A percentile compares a stretch with the other conserved stretches of the same genome.
These are phyloP conservation scores for Periparus ater DNA, from an alignment of 2,797 vertebrate species.

Conservation along the genomic window DNA sequence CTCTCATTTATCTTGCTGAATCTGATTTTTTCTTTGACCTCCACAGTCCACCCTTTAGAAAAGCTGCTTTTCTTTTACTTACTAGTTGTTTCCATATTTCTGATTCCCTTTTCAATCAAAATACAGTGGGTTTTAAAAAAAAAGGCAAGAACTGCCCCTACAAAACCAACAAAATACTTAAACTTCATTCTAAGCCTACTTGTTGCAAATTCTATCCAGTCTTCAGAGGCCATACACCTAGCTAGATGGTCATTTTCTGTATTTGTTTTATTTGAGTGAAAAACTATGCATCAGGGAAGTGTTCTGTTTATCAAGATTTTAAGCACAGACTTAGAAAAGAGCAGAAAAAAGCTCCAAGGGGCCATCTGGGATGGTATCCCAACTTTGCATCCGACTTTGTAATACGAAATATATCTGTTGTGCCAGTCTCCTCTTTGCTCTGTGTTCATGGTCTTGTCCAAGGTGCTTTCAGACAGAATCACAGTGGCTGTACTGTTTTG, in stretches of 20 bases:
- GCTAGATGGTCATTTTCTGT: not conserved
- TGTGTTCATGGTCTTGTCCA: not conserved
- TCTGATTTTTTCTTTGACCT: not conserved
- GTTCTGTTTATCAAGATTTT: not conserved
- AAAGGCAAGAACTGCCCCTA: not conserved
- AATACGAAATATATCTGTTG: not conserved
- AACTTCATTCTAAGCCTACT: not conserved
- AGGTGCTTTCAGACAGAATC: not conserved
- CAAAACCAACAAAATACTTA: not conserved
- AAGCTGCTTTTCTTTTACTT: not conserved
- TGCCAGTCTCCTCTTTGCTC: not conserved
- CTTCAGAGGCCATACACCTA: not conserved
- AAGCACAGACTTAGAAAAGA: not conserved
- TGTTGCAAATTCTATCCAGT: not conserved
- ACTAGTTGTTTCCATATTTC: not conserved
- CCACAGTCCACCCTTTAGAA: not conserved
- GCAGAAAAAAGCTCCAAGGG: not conserved
- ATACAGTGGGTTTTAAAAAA: not conserved
- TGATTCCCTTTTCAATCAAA: not conserved
- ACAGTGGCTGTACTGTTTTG: not conserved
- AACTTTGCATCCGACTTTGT: not conserved
- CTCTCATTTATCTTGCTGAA: not conserved
- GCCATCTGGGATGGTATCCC: not conserved
- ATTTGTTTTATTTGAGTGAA: not conserved
- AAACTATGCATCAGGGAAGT: not conserved